Percentiles rank a stretch among this genome's conserved stretches.
phyloP scores from a whole-genome alignment of 2,113 vertebrate genomes.

The Electrona antarctica region DNA sequence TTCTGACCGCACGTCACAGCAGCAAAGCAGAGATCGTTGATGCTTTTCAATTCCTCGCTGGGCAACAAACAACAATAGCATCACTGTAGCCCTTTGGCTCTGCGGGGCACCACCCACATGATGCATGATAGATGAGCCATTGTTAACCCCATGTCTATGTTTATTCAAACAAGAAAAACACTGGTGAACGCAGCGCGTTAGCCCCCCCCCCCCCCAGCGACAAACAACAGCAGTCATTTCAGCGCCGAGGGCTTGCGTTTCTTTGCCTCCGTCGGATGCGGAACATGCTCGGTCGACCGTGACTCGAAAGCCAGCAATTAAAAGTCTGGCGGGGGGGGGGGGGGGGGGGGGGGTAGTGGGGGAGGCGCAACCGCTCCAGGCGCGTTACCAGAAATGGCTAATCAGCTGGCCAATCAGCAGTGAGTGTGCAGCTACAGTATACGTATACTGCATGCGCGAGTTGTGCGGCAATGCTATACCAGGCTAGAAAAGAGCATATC shows the following conservation, averaged over 20 bases:
- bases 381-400: constrained; percentile 45
- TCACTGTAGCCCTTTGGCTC: not conserved
- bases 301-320: too few species aligned
- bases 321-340: too few species aligned
- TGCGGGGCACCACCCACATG: not conserved
- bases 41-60: constrained; percentile 34
- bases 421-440: constrained; percentile 9
- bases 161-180: constrained; percentile 2
- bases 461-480: constrained; percentile 5
- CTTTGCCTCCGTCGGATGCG: not conserved
- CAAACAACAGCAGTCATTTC: constrained; percentile 38
- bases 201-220: not conserved
- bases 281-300: constrained; percentile 8
- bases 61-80: not conserved
- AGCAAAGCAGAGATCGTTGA: not conserved
- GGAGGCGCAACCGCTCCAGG: constrained; percentile 12
- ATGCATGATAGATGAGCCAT: not conserved
- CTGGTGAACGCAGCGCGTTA: not conserved
- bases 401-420: constrained; percentile 28
- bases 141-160: constrained; percentile 1
- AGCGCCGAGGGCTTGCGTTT: constrained; percentile 17
- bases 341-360: not conserved
- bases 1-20: constrained; percentile 34
- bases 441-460: constrained; percentile 26
- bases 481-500: constrained; percentile 27